Base-by-base conservation (phyloP, 2,888 invertebrate genomes). In the Cantharis nigra region DNA sequence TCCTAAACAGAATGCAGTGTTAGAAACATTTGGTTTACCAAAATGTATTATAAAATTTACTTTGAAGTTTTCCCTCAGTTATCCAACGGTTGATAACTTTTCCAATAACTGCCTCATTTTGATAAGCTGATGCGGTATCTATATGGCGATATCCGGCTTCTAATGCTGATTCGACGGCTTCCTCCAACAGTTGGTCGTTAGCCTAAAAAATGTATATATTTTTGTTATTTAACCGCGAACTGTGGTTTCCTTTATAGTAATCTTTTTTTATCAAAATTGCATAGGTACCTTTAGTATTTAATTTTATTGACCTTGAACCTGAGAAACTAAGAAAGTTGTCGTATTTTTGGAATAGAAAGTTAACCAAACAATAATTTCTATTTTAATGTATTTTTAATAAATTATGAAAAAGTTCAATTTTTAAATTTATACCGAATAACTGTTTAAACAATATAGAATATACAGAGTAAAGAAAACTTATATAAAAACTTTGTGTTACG, bases 91-190 rank as follows among this genome's bases (percentile, higher is more conserved):
- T 91, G 0, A 97, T 89, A 0, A 94, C 94, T 64, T 92, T 91
- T 0, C 96, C 96, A 81, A 97, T 92, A 0, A 91, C 91, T 3
- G 90, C 90, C 85, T 97, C 96, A 84, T 96, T 96, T 81, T 92
- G 90, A 84, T 97, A 96, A 7, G 91, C 93, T 7, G 92, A 90
- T 0, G 96, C 96, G 0, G 95, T 92, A 87, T 97, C 96, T 79
- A 97, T 94, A 84, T 95, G 96, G 3, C 96, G 91, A 87, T 96
- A 96, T 0, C 96, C 96, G 64, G 92, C 92, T 81, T 92, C 92
- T 69, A 96, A 86, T 0, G 96, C 96, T 1, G 89, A 88, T 28
- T 93, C 91, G 13, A 96, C 89, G 0, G 95, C 94, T 63, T 87
- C 85, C 86, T 93, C 93, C 73, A 95, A 87, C 83, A 93, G 94